Percentiles rank a stretch among this genome's conserved stretches.
Evolutionary conservation across 2,113 vertebrate species (phyloP).

Genomic region (Labeo catla): DNA sequence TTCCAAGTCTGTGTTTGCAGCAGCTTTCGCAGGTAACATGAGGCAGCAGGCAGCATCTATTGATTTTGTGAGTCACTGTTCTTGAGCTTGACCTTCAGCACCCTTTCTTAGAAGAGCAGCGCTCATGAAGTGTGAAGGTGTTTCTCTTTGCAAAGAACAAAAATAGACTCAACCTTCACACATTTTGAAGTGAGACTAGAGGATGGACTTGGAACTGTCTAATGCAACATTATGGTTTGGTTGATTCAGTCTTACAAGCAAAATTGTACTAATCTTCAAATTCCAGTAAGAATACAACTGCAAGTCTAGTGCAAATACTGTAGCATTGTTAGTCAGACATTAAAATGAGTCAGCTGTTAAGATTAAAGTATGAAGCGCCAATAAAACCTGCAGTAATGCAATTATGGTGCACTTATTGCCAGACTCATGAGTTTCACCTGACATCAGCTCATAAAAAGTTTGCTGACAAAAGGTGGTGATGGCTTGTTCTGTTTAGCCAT

Average conservation of each 20-base stretch:
- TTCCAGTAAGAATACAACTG: not conserved
- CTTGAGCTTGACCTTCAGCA: conserved; percentile 1
- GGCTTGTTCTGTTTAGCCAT: not conserved
- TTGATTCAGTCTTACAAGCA: not conserved
- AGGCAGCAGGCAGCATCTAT: not conserved
- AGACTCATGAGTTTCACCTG: not conserved
- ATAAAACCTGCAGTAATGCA: not conserved
- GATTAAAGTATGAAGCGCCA: not conserved
- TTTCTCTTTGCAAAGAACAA: not conserved
- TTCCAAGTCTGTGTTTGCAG: not conserved
- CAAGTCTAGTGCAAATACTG: not conserved
- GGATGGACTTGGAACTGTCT: not conserved
- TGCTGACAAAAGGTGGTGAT: not conserved
- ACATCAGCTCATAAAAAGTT: not conserved
- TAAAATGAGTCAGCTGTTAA: not conserved
- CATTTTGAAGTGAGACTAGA: not conserved
- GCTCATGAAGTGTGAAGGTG: conserved; percentile 1
- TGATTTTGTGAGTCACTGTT: conserved; percentile 18
- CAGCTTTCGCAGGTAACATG: conserved; percentile 4
- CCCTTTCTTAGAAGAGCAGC: not conserved
- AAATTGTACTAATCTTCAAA: not conserved
- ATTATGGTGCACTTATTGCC: not conserved
- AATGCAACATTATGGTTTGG: not conserved
- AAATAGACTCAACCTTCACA: conserved; percentile 25
- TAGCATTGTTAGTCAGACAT: not conserved